phyloP scores from a whole-genome alignment of 2,113 vertebrate species.

The Calypte anna region DNA sequence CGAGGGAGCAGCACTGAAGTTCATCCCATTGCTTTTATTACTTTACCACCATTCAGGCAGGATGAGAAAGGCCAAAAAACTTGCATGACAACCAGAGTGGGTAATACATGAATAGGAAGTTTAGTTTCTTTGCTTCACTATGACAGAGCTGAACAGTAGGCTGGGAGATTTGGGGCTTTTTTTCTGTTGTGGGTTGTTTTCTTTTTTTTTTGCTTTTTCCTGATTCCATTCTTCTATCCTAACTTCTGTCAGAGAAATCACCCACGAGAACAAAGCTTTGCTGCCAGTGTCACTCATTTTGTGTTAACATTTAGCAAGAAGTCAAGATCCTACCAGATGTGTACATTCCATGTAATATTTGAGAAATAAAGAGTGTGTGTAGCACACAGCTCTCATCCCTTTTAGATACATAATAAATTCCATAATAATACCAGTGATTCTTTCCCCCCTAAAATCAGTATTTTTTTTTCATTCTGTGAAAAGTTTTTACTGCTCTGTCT shows the following conservation, averaged over 20 bases:
- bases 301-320: background rate
- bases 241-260: constrained; percentile 53
- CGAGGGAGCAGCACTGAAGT: background rate
- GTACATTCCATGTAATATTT: background rate
- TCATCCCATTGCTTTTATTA: constrained; percentile 28
- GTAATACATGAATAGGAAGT: constrained; percentile 42
- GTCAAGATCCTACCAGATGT: background rate
- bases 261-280: background rate
- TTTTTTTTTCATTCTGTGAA: background rate
- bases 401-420: background rate
- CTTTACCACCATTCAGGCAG: constrained; percentile 1
- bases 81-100: background rate
- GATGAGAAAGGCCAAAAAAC: constrained; percentile 3
- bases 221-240: background rate
- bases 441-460: accelerated
- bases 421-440: accelerated
- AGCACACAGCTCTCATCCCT: background rate
- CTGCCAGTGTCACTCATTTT: background rate
- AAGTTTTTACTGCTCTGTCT: background rate
- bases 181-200: background rate
- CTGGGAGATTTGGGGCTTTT: constrained; percentile 5
- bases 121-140: constrained; percentile 31
- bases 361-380: background rate
- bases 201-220: background rate
- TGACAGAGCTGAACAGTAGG: constrained; percentile 27